These are phyloP conservation scores for Saturnia japonica DNA, from an alignment of 2,888 invertebrate genomes.

Conservation along the genomic window DNA sequence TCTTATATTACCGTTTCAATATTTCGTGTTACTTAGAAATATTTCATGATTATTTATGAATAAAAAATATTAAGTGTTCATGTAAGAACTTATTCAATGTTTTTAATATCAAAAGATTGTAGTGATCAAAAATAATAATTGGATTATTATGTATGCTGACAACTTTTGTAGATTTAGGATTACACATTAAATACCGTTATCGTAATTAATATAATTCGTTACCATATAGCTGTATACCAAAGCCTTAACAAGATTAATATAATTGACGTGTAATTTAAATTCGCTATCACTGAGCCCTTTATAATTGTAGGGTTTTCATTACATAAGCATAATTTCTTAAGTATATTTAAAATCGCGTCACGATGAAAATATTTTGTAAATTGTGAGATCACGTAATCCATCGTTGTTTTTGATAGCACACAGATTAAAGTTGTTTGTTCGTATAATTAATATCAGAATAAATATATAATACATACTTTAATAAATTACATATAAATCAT, in stretches of 20 bases:
- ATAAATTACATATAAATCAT: too few species aligned
- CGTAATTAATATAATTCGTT: background rate
- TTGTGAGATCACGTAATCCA: background rate
- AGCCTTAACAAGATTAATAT: background rate
- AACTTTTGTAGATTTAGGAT: background rate
- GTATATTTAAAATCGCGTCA: background rate
- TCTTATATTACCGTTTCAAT: too few species aligned
- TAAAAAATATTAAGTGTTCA: too few species aligned
- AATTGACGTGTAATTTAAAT: conserved; percentile 1
- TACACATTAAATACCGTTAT: background rate
- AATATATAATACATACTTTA: background rate
- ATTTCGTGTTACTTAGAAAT: too few species aligned
- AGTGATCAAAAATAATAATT: background rate
- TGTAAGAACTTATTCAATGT: too few species aligned
- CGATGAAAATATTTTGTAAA: background rate
- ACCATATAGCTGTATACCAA: background rate
- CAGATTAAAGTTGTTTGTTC: too few species aligned
- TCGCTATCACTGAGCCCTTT: background rate
- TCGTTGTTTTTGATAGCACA: too few species aligned
- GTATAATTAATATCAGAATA: background rate
- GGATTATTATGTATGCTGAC: background rate
- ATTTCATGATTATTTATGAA: too few species aligned
- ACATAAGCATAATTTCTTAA: background rate
- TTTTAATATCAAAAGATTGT: background rate
- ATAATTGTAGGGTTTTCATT: background rate